Conservation (phyloP, 92 coral and sea anemone species). For the Porites rus region DNA sequence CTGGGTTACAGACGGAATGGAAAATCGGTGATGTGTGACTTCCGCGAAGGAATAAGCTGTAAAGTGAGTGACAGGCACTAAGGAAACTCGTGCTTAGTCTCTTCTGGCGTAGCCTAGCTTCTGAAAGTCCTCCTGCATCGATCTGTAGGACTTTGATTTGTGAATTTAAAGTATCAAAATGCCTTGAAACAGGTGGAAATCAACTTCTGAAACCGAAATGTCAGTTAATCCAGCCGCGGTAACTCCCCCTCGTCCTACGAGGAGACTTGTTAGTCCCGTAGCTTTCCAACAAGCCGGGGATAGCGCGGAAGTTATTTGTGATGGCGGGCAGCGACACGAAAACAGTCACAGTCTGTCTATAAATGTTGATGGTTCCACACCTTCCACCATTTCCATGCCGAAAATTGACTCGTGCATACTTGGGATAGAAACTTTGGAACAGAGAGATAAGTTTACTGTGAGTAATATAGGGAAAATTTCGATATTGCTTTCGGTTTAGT, state of each 20-base stretch:
- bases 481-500: slow-evolving; percentile 21
- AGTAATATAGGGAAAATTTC: slow-evolving; percentile 14
- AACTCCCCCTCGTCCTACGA: neutral
- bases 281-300: neutral
- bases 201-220: slow-evolving; percentile 4
- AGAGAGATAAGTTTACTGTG: slow-evolving; percentile 88
- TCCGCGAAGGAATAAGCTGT: no score
- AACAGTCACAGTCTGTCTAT: neutral
- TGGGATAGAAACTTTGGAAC: slow-evolving; percentile 78
- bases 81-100: neutral
- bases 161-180: neutral
- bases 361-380: slow-evolving; percentile 2
- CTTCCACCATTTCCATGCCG: slow-evolving; percentile 59
- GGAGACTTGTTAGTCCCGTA: slow-evolving; percentile 33
- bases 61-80: no score
- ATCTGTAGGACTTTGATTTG: neutral
- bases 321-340: neutral
- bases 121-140: neutral
- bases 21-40: no score
- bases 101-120: neutral
- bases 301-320: neutral
- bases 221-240: neutral
- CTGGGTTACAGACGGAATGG: no score
- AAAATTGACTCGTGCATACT: slow-evolving; percentile 83
- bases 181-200: neutral